Evolutionary conservation across 2,888 invertebrate species (phyloP), one percentile per base, ranked within the genome.

Genomic region (Pseudanteris insignis): DNA sequence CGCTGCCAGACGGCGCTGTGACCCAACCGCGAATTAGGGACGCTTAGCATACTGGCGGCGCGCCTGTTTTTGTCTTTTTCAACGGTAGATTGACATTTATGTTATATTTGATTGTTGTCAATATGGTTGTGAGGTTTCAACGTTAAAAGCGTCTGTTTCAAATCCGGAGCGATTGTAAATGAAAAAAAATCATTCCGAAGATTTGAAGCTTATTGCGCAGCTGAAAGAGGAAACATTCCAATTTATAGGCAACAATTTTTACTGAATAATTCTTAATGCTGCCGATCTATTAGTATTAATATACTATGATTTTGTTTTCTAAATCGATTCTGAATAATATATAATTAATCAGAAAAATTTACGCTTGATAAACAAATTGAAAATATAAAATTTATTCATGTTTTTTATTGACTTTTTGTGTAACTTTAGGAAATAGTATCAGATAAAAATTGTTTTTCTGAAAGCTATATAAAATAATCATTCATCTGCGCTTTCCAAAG

Each of bases 61-160:
- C 58, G 70, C 73, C 64, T 71, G 72, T 73, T 21, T 74, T 74
- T 65, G 50, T 62, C 65, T 72, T 71, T 74, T 74, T 70, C 63
- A 72, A 48, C 60, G 65, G 67, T 69, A 73, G 67, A 71, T 66
- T 46, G 29, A 68, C 67, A 70, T 69, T 73, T 75, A 73, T 76
- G 73, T 78, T 76, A 76, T 71, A 69, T 65, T 77, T 76, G 74
- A 76, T 77, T 75, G 74, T 77, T 78, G 75, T 75, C 73, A 76
- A 78, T 75, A 75, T 75, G 77, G 76, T 78, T 78, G 78, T 78
- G 77, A 79, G 70, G 74, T 77, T 77, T 72, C 75, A 72, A 48
- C 43, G 37, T 66, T 75, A 72, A 71, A 71, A 67, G 74, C 73
- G 69, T 72, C 71, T 69, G 57, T 61, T 58, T 41, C 3, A 48